Base-by-base conservation (phyloP, 2,113 vertebrate genomes). In the Ageneiosus marmoratus region DNA sequence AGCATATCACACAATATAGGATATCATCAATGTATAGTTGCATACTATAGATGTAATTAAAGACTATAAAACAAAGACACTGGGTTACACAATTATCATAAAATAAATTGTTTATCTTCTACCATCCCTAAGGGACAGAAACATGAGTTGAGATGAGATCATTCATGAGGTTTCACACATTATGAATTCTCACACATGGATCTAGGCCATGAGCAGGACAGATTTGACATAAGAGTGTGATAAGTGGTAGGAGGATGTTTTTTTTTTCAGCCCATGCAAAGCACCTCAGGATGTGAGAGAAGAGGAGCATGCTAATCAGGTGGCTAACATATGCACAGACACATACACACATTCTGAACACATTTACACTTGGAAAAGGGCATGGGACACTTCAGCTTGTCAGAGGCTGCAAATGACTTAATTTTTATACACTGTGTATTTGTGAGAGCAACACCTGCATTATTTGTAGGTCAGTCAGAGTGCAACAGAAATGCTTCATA, bases 171-270 rank as follows among this genome's bases (percentile, higher is more conserved):
- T 69, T 69, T 50, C 70, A 50, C 46, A 73, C n/a, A 73, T 50
- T 74, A 22, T 75, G 56, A 86, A 20, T 79, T 79, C 48, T 83
- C 69, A 72, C 80, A 58, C 16, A 27, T 29, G 27, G 58, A 79
- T 37, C 53, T 62, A 75, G 81, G 41, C 58, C 56, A 75, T 37
- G 67, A 50, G 34, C 29, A 37, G 20, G 51, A 58, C 50, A 46
- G 79, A 85, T 41, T 48, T 51, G 80, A 82, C 24, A 56, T 63
- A 56, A 85, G 76, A 81, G 60, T 51, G 32, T 32, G 44, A 82
- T 70, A 79, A 55, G 80, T 85, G 84, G 34, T 69, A 15, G 22
- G 27, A n/a, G 27, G 13, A 56, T 41, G 18, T 20, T 20, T 3
- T 24, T 69, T 69, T 74, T 75, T 63, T 82, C 15, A 55, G 72